Conservation (phyloP, 2,113 vertebrate species). For the Neogale vison region DNA sequence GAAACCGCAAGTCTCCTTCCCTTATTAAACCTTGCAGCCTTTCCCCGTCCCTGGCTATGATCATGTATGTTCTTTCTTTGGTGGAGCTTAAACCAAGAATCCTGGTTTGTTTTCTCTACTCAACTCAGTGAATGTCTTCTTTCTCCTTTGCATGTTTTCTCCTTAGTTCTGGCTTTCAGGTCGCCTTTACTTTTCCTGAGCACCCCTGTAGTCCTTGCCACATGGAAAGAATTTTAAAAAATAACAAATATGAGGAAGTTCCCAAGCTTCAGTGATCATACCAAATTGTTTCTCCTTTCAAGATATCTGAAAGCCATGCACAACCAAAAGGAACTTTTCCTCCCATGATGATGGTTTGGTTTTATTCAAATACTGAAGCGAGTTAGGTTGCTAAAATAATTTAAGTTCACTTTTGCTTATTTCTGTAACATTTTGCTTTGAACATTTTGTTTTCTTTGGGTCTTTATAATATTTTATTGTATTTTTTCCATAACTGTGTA, state of each 20-base stretch:
- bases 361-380: constrained; percentile 40
- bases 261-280: not conserved
- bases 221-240: not conserved
- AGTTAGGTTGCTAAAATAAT: constrained; percentile 1
- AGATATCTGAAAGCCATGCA: not conserved
- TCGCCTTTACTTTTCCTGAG: not conserved
- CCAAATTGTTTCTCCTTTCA: not conserved
- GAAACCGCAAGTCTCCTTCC: not conserved
- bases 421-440: not conserved
- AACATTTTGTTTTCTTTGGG: constrained; percentile 12
- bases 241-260: not conserved
- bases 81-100: not conserved
- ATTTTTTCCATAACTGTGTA: not conserved
- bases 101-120: not conserved
- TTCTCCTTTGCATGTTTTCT: not conserved
- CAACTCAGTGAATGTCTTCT: not conserved
- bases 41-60: not conserved
- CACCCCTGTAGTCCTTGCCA: not conserved
- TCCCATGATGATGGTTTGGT: not conserved
- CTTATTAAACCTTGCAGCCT: not conserved
- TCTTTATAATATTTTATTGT: not conserved
- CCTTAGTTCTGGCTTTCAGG: not conserved
- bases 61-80: not conserved
- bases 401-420: not conserved
- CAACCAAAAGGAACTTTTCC: not conserved